Evolutionary conservation across 1,140 invertebrate genomes (phyloP).

Genomic region (Hylaeus volcanicus): DNA sequence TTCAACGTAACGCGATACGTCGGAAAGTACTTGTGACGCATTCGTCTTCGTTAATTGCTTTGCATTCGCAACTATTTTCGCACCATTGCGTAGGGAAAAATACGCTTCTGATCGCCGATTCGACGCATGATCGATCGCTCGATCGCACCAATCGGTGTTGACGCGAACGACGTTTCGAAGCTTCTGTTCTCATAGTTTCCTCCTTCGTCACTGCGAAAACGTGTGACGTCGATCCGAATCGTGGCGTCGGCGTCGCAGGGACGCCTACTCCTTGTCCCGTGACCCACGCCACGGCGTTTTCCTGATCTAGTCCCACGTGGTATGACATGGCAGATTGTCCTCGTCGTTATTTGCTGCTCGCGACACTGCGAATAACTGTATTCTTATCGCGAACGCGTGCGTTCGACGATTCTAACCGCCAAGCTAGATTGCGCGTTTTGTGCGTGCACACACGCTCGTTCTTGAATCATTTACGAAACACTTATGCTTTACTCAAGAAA

Average conservation of each 20-base stretch:
- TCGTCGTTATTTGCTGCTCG: not conserved
- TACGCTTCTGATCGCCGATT: too few relatives aligned
- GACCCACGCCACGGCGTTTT: not conserved
- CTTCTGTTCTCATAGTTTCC: not conserved
- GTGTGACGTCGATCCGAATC: not conserved
- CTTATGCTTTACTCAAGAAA: too few relatives aligned
- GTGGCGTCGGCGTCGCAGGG: too few relatives aligned
- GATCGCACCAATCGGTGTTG: not conserved
- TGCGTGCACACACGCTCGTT: too few relatives aligned
- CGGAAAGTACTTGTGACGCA: too few relatives aligned
- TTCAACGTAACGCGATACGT: too few relatives aligned
- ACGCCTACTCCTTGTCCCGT: not conserved
- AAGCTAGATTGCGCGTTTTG: not conserved
- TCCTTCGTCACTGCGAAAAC: conserved; percentile 6
- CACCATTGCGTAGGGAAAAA: too few relatives aligned
- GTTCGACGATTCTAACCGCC: conserved; percentile 2
- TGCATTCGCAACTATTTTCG: not conserved
- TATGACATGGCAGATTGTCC: not conserved
- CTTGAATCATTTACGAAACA: too few relatives aligned
- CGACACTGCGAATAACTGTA: conserved; percentile 14
- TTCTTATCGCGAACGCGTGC: conserved; percentile 33
- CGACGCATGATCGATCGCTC: not conserved
- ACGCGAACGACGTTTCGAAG: not conserved
- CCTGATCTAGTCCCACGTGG: not conserved
- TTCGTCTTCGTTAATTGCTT: too few relatives aligned